Conservation (phyloP, 2,888 invertebrate species). For the Tetheella fluctuosa region DNA sequence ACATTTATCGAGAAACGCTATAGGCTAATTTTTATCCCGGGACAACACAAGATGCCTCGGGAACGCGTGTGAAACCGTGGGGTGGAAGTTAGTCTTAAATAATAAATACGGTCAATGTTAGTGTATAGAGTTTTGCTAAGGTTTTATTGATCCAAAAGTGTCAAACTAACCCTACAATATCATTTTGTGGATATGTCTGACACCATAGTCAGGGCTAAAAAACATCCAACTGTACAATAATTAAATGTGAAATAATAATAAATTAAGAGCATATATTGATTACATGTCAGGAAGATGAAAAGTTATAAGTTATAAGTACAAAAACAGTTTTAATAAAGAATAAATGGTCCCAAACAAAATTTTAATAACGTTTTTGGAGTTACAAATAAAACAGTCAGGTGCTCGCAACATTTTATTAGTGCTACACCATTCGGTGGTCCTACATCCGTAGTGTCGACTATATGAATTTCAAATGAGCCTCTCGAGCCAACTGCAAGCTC, state of each 20-base stretch:
- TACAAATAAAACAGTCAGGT: conserved; percentile 6
- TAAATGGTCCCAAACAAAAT: not conserved
- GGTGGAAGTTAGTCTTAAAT: conserved; percentile 14
- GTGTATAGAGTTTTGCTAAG: not conserved
- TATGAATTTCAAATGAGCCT: conserved; percentile 69
- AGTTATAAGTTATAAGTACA: not conserved
- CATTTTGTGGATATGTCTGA: not conserved
- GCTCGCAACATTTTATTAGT: conserved; percentile 17
- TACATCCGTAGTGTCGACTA: conserved; percentile 38
- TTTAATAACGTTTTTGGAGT: not conserved
- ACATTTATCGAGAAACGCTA: too few species aligned
- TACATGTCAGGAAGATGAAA: too few species aligned
- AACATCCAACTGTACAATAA: too few species aligned
- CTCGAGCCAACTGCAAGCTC: conserved; percentile 55
- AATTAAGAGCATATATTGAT: too few species aligned
- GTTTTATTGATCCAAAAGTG: not conserved
- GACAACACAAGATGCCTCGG: too few species aligned
- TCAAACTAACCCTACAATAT: not conserved
- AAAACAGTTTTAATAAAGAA: not conserved
- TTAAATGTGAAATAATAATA: too few species aligned
- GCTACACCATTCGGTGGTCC: conserved; percentile 24
- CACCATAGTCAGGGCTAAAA: too few species aligned
- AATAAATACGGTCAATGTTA: conserved; percentile 1
- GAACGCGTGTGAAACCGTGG: too few species aligned
- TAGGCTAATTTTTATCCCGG: too few species aligned